A percentile compares a stretch with the other conserved stretches of the same genome.
Conservation (phyloP, 92 coral and sea anemone species). For the Siderastrea radians region DNA sequence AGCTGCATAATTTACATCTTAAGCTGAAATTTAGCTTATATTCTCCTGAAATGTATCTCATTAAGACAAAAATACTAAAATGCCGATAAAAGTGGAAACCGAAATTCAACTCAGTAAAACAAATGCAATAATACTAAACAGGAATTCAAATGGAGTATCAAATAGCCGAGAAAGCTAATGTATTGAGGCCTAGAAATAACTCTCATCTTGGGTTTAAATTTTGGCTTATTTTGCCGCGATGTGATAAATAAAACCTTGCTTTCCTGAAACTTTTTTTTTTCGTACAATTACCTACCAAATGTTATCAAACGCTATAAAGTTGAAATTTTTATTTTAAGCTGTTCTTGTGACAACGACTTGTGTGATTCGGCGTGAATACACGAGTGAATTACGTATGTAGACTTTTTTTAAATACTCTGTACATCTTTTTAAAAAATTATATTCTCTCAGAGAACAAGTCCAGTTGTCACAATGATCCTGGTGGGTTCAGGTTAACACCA, state of each 20-base stretch:
- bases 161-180: neutral
- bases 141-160: neutral
- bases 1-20: conserved; percentile 32
- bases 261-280: neutral
- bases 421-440: conserved; percentile 34
- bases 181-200: neutral
- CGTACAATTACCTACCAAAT: neutral
- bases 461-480: neutral
- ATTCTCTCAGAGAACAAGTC: conserved; percentile 37
- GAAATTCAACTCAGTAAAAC: neutral
- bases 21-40: neutral
- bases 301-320: conserved; percentile 12
- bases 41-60: neutral
- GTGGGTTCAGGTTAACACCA: neutral
- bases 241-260: conserved; percentile 32
- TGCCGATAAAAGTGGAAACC: neutral
- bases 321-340: conserved; percentile 8
- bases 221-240: conserved; percentile 25
- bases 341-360: conserved; percentile 10
- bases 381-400: conserved; percentile 45
- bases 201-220: neutral
- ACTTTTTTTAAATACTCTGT: conserved; percentile 52
- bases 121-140: neutral
- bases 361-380: conserved; percentile 40
- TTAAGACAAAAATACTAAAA: neutral